phyloP scores from a whole-genome alignment of 2,888 invertebrate genomes.

The Augiades crinisus region DNA sequence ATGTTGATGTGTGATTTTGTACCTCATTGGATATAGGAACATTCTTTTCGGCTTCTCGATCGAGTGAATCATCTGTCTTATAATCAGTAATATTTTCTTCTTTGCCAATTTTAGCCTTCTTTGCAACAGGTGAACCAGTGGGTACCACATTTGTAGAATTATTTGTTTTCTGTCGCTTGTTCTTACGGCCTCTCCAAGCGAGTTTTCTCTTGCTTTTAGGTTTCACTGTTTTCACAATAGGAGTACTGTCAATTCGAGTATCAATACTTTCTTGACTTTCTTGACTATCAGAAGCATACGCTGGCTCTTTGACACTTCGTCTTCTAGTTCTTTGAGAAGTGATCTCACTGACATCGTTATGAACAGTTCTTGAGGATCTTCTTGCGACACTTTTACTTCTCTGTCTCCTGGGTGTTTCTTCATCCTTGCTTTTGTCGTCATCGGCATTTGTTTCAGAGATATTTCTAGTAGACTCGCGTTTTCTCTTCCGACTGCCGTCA shows the following conservation, averaged over 20 bases:
- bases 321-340: conserved; percentile 45
- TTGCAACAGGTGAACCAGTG: conserved; percentile 51
- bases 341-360: conserved; percentile 45
- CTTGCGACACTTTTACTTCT: conserved; percentile 66
- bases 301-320: conserved; percentile 52
- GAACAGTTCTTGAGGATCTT: conserved; percentile 53
- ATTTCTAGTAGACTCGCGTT: conserved; percentile 58
- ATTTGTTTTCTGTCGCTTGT: conserved; percentile 56
- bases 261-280: conserved; percentile 65
- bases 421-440: conserved; percentile 47
- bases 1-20: conserved; percentile 39
- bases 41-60: conserved; percentile 40
- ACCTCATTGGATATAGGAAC: conserved; percentile 34
- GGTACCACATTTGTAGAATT: conserved; percentile 39
- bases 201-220: conserved; percentile 69
- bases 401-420: conserved; percentile 55
- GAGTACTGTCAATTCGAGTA: conserved; percentile 38
- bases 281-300: conserved; percentile 67
- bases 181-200: conserved; percentile 73
- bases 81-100: conserved; percentile 45
- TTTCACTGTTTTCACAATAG: conserved; percentile 43
- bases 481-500: conserved; percentile 62
- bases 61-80: conserved; percentile 57
- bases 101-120: conserved; percentile 55
- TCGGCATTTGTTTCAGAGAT: conserved; percentile 57